A percentile compares a stretch with the other conserved stretches of the same genome.
These are phyloP conservation scores for Labrus mixtus DNA, from an alignment of 2,113 vertebrate species.

Conservation along the genomic window DNA sequence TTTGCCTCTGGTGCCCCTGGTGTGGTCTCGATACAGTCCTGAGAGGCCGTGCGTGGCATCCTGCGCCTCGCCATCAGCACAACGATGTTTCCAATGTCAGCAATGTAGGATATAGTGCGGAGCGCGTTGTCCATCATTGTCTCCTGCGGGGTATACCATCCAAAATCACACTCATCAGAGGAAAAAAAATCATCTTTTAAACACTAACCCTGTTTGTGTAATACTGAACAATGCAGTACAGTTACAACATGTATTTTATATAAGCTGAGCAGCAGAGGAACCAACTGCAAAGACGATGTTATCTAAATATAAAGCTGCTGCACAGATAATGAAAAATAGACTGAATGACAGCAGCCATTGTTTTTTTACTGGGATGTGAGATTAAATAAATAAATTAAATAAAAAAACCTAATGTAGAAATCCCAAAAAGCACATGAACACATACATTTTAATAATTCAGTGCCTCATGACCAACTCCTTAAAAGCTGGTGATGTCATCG, in stretches of 20 bases:
- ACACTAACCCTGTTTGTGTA: background rate
- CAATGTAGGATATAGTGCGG: slow-evolving; percentile 98
- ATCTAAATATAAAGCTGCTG: background rate
- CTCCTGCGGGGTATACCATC: slow-evolving; percentile 82
- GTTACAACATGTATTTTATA: background rate
- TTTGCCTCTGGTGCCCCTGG: slow-evolving; percentile 92
- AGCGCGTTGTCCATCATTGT: slow-evolving; percentile 99
- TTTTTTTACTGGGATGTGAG: background rate
- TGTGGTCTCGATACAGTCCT: slow-evolving; percentile 97
- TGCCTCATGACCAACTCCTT: background rate
- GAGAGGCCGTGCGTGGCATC: slow-evolving; percentile 94
- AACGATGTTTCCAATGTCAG: slow-evolving; percentile 97
- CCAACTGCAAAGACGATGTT: background rate
- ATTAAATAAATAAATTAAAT: background rate
- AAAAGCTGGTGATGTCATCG: background rate
- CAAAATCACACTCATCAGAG: slow-evolving; percentile 3
- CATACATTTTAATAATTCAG: background rate
- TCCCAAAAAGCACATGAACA: background rate
- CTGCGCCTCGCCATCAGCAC: slow-evolving; percentile 97
- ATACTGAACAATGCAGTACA: background rate
- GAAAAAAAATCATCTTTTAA: slow-evolving; percentile 15
- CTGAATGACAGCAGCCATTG: no score
- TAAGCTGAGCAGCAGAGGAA: background rate
- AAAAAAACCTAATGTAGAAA: background rate
- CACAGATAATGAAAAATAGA: background rate